phyloP scores from a whole-genome alignment of 2,797 vertebrate species.

The Valencia hispanica region DNA sequence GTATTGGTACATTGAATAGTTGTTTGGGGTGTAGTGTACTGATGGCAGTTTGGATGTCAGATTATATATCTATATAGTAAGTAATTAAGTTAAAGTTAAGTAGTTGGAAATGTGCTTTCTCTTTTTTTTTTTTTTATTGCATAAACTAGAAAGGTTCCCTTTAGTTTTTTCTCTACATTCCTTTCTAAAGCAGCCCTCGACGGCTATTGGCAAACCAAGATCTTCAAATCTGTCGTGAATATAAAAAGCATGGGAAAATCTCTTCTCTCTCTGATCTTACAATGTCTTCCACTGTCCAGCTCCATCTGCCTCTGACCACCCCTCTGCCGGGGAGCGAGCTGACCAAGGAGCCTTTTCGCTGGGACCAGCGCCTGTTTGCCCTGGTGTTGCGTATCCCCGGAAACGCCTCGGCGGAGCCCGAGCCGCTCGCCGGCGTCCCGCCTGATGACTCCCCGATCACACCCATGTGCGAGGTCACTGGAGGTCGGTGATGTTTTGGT shows the following conservation, averaged over 20 bases:
- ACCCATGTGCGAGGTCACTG: constrained; percentile 97
- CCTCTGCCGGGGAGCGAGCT: constrained; percentile 96
- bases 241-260: not conserved
- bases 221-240: not conserved
- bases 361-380: constrained; percentile 96
- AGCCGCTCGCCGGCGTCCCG: constrained; percentile 88
- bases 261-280: not conserved
- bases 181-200: not conserved
- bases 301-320: constrained; percentile 95
- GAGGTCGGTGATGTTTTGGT: constrained; percentile 79
- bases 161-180: not conserved
- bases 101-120: not conserved
- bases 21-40: not conserved
- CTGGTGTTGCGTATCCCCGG: constrained; percentile 93
- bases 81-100: no score
- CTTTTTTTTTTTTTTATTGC: not conserved
- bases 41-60: not conserved
- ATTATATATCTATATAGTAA: not conserved
- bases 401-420: constrained; percentile 86
- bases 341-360: constrained; percentile 97
- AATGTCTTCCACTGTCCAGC: constrained; percentile 72
- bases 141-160: not conserved
- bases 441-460: constrained; percentile 94
- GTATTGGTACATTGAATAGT: not conserved
- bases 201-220: not conserved